Percentiles rank a stretch among this genome's conserved stretches.
Conservation (phyloP, 1,140 invertebrate species). For the Drosophila burlai region DNA sequence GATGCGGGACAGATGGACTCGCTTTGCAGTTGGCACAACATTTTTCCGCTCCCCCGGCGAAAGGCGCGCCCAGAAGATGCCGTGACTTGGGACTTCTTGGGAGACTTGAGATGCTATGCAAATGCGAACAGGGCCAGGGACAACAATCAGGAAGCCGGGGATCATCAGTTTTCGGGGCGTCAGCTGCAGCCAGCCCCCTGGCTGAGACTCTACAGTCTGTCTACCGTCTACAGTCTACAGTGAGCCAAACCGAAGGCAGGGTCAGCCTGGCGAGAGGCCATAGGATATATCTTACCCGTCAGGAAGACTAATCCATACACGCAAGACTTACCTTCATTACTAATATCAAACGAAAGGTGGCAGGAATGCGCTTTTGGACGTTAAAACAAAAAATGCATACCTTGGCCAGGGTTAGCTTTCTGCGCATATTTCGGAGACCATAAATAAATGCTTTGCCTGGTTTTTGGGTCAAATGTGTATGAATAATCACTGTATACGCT, state of each 20-base stretch:
- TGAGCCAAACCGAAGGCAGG: not conserved
- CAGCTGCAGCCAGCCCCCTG: conserved; percentile 48
- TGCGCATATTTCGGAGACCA: not conserved
- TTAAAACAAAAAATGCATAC: too few relatives aligned
- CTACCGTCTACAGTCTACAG: conserved; percentile 1
- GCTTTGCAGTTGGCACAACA: conserved; percentile 57
- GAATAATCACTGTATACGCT: not conserved
- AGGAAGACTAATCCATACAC: too few relatives aligned
- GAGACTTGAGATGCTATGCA: conserved; percentile 48
- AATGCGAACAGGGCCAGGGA: conserved; percentile 30
- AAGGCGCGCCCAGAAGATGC: conserved; percentile 43
- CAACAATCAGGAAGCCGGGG: conserved; percentile 22
- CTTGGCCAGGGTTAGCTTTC: too few relatives aligned
- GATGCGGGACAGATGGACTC: conserved; percentile 38
- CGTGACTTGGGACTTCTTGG: conserved; percentile 20
- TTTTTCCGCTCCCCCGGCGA: conserved; percentile 44
- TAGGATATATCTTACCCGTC: not conserved
- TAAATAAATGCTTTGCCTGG: not conserved
- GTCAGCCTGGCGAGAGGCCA: too few relatives aligned
- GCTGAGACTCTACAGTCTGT: too few relatives aligned
- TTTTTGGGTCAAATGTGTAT: too few relatives aligned
- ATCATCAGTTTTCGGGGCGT: conserved; percentile 45
- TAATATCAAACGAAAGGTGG: not conserved
- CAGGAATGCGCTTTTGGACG: not conserved
- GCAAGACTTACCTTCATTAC: not conserved